phyloP scores from a whole-genome alignment of 2,888 invertebrate species.

The Coelinius sp. region DNA sequence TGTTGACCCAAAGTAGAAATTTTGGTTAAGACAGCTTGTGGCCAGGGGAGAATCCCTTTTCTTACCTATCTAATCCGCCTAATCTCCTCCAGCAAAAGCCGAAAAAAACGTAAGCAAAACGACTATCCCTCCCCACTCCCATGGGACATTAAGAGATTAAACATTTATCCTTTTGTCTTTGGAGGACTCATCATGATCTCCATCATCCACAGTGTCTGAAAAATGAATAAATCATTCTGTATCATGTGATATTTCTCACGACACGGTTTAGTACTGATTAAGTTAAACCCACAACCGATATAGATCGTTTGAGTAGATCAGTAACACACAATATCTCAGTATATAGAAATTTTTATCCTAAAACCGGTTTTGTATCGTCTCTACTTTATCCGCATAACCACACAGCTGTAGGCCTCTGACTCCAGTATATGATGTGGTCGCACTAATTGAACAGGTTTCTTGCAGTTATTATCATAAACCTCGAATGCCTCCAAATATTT shows the following conservation, averaged over 20 bases:
- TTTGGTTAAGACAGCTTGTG: constrained; percentile 33
- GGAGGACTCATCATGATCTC: neutral
- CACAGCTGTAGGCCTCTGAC: constrained; percentile 34
- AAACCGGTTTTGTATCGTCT: constrained; percentile 45
- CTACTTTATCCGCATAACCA: constrained; percentile 7
- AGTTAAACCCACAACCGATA: constrained; percentile 40
- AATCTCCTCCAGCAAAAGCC: constrained; percentile 39
- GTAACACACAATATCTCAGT: constrained; percentile 33
- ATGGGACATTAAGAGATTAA: neutral
- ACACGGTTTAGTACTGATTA: constrained; percentile 44
- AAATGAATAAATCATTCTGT: constrained; percentile 25
- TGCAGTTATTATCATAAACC: constrained; percentile 54
- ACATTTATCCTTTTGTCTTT: constrained; percentile 5
- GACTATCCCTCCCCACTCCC: constrained; percentile 1
- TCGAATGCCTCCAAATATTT: constrained; percentile 59
- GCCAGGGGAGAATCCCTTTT: neutral
- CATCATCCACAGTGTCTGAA: neutral
- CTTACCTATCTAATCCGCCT: constrained; percentile 41
- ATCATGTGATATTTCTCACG: constrained; percentile 14
- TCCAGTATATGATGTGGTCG: neutral
- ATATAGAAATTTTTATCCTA: constrained; percentile 34
- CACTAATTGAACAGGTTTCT: constrained; percentile 50
- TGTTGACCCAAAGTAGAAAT: constrained; percentile 30
- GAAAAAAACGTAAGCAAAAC: constrained; percentile 20
- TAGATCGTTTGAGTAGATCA: constrained; percentile 32